These are phyloP conservation scores for Elysia crispata DNA, from an alignment of 2,888 invertebrate genomes.

Conservation along the genomic window DNA sequence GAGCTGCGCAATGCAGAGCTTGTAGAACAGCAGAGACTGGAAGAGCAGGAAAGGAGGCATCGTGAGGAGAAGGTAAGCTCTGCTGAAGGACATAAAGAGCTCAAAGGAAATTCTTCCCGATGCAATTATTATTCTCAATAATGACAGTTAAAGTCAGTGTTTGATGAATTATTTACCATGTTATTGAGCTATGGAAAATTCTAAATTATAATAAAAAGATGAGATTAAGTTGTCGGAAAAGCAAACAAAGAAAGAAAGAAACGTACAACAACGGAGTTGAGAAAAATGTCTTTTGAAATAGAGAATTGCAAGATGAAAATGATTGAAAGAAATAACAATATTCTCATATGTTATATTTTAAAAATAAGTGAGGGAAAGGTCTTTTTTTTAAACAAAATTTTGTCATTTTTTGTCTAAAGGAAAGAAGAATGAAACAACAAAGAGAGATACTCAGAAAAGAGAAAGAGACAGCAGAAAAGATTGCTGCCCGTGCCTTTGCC, in stretches of 20 bases:
- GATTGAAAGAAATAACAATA: too few species aligned
- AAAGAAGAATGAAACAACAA: constrained; percentile 86
- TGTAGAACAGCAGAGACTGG: constrained; percentile 88
- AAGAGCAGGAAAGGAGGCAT: constrained; percentile 84
- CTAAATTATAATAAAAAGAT: too few species aligned
- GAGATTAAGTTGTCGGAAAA: too few species aligned
- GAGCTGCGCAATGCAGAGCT: constrained; percentile 88
- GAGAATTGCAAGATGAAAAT: too few species aligned
- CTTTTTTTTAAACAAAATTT: too few species aligned
- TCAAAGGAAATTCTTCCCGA: background rate
- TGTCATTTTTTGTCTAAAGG: constrained; percentile 78
- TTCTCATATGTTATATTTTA: too few species aligned
- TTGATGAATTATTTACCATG: background rate
- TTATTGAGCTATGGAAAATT: background rate
- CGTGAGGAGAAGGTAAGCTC: constrained; percentile 75
- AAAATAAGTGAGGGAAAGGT: too few species aligned
- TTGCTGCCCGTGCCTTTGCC: constrained; percentile 89
- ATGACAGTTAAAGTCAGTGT: too few species aligned
- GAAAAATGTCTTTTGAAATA: too few species aligned
- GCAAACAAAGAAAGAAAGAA: too few species aligned
- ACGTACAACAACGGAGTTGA: too few species aligned
- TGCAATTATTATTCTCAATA: too few species aligned
- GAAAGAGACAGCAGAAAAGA: constrained; percentile 87
- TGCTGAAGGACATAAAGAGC: background rate
- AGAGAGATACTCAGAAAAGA: constrained; percentile 83